Evolutionary conservation across 2,113 vertebrate genomes (phyloP).

Genomic region (Amphiprion percula): DNA sequence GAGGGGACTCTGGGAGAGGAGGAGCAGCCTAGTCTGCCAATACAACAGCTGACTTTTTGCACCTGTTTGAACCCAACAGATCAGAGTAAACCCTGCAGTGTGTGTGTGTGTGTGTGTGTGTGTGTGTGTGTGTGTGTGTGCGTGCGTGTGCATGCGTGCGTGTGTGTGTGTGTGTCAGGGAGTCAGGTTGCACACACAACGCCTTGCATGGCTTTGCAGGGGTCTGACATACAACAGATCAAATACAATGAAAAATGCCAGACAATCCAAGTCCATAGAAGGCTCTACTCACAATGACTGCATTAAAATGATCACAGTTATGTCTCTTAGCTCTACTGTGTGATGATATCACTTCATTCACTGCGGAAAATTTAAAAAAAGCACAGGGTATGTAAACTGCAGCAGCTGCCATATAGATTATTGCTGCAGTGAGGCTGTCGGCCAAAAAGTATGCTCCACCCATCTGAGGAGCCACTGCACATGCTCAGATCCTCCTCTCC

Average conservation of each 20-base stretch:
- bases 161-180: background rate
- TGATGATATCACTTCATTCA: background rate
- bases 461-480: conserved; percentile 48
- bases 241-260: conserved; percentile 9
- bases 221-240: conserved; percentile 20
- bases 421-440: conserved; percentile 59
- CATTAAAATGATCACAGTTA: background rate
- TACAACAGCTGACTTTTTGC: conserved; percentile 49
- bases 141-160: conserved; percentile 14
- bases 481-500: conserved; percentile 48
- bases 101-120: conserved; percentile 10
- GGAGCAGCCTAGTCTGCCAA: conserved; percentile 11
- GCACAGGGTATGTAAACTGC: background rate
- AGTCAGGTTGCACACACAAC: conserved; percentile 69
- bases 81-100: conserved; percentile 14
- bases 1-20: background rate
- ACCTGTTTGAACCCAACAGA: conserved; percentile 42
- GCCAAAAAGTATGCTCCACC: conserved; percentile 58
- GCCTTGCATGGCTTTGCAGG: conserved; percentile 23
- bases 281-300: background rate
- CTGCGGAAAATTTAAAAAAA: background rate
- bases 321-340: background rate
- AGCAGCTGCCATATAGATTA: conserved; percentile 41
- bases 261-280: background rate
- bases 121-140: background rate